These are phyloP conservation scores for Hirtodrosophila confusa DNA, from an alignment of 2,888 invertebrate genomes.

Conservation along the genomic window DNA sequence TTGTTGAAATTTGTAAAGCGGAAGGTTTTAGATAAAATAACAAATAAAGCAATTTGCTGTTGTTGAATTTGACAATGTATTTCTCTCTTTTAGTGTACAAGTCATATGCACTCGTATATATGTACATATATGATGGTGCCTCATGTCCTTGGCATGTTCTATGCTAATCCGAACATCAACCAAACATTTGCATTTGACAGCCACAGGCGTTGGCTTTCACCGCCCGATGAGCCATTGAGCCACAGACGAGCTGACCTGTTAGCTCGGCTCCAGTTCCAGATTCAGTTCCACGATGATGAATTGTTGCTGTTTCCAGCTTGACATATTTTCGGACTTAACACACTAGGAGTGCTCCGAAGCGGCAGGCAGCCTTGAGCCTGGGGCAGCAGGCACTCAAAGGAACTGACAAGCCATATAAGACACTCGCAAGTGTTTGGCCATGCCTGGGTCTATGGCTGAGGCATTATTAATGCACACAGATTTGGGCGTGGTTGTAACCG, in stretches of 20 bases:
- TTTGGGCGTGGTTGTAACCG: conserved; percentile 32
- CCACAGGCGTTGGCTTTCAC: conserved; percentile 48
- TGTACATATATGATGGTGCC: conserved; percentile 5
- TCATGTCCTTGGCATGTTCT: conserved; percentile 63
- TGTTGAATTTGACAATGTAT: no score
- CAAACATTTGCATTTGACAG: conserved; percentile 68
- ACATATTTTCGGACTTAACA: conserved; percentile 47
- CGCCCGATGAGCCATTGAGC: conserved; percentile 54
- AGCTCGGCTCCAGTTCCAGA: conserved; percentile 3
- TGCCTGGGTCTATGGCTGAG: conserved; percentile 9
- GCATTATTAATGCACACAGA: conserved; percentile 50
- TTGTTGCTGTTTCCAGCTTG: conserved; percentile 41
- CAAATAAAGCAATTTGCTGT: no score
- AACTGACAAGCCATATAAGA: conserved; percentile 39
- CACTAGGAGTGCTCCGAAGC: conserved; percentile 6
- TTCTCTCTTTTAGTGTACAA: conserved; percentile 1
- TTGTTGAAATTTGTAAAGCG: no score
- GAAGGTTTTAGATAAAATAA: no score
- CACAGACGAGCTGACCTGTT: conserved; percentile 24
- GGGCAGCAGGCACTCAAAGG: conserved; percentile 39
- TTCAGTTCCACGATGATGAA: conserved; percentile 48
- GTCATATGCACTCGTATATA: conserved; percentile 7
- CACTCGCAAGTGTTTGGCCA: conserved; percentile 24
- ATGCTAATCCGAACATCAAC: conserved; percentile 63
- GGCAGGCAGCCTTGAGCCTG: conserved; percentile 32